Base-by-base conservation (phyloP, 1,140 invertebrate species). In the Bombus cullumanus region DNA sequence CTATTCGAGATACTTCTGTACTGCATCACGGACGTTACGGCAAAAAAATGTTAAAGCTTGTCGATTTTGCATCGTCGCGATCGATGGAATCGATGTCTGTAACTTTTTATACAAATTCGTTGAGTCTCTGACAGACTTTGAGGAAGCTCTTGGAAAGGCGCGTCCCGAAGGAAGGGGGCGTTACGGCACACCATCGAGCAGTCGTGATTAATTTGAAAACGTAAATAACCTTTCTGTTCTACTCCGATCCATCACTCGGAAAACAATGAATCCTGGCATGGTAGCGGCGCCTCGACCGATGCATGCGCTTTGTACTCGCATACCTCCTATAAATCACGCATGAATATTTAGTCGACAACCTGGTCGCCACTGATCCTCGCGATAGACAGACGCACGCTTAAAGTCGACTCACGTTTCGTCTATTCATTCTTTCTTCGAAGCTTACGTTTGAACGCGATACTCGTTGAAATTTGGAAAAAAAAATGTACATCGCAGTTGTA, bases 141-240 rank as follows among this genome's bases (percentile, higher is more conserved):
- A 12, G 12, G 5, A 25, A 25, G 2, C n/a, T 22, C n/a, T 43
- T 43, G n/a, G 28, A 41, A n/a, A 62, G 68, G 68, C 80, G 69
- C 79, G 47, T 68, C 68, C 47, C 53, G 80, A 64, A 72, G 37
- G 57, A 80, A 59, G 39, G 41, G 66, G 76, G 39, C 68, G 39
- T 85, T 76, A 28, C 53, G 68, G 22, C 41, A 72, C 62, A 64
- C 76, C 31, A 31, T 34, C 53, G 62, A 75, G n/a, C 62, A 53
- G 53, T 87, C 81, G 80, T 84, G 81, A 92, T 92, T 91, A 92
- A 92, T 92, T 92, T 89, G 72, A 62, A 84, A 77, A 78, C 86
- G 90, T 91, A 90, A 89, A 91, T 91, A 90, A 89, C 84, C 81
- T 73, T 88, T 80, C 88, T 68, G 74, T 82, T 78, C 22, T 15